Conservation (phyloP, 2,888 invertebrate genomes). For the Lasioglossum oenotherae region DNA sequence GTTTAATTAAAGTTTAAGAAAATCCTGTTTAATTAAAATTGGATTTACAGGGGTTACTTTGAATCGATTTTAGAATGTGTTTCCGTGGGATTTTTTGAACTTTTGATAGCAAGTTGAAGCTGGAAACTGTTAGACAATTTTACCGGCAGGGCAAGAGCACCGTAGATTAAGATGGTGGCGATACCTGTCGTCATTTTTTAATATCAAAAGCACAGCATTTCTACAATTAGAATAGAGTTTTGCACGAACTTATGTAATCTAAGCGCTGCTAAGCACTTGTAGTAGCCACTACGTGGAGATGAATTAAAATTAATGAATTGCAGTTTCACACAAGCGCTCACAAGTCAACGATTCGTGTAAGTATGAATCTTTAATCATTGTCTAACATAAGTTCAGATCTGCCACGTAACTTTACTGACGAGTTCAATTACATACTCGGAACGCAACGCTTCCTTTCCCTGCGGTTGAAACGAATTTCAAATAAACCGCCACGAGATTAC, state of each 20-base stretch:
- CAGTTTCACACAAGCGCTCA: background rate
- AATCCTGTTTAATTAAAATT: background rate
- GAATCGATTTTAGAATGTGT: background rate
- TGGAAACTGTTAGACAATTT: background rate
- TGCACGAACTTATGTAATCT: too few species aligned
- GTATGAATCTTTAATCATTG: background rate
- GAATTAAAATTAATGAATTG: background rate
- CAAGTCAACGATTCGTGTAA: background rate
- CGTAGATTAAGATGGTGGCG: background rate
- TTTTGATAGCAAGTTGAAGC: background rate
- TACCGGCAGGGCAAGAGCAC: background rate
- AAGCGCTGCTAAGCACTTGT: too few species aligned
- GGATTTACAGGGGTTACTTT: background rate
- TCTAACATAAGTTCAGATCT: background rate
- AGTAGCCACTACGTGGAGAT: background rate
- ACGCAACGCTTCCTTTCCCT: background rate
- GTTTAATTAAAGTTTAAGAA: background rate
- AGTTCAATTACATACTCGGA: background rate
- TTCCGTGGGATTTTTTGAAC: background rate
- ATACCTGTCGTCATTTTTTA: background rate
- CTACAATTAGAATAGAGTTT: too few species aligned
- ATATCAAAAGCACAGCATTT: background rate
- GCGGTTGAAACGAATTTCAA: background rate
- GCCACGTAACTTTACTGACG: background rate
- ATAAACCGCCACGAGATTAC: conserved; percentile 3